A percentile compares a stretch with the other conserved stretches of the same genome.
Conservation (phyloP, 1,140 invertebrate species). For the Bombus picipes region DNA sequence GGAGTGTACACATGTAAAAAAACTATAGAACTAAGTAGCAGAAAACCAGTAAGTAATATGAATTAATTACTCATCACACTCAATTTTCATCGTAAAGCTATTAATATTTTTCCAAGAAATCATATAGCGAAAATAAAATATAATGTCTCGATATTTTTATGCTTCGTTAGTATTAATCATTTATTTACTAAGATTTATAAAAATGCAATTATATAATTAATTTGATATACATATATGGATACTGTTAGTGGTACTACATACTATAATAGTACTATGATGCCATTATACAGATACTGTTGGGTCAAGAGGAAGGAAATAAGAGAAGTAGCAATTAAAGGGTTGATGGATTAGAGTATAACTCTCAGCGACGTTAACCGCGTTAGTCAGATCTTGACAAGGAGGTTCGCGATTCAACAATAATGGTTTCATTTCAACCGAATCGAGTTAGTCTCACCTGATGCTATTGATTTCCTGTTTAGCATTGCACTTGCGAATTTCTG, state of each 20-base stretch:
- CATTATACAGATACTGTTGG: neutral
- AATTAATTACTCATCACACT: no score
- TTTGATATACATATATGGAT: neutral
- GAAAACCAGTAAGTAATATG: no score
- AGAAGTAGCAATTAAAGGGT: neutral
- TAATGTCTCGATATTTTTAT: no score
- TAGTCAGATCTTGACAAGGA: neutral
- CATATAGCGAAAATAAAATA: no score
- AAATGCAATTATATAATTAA: neutral
- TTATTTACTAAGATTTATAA: neutral
- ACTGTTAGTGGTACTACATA: neutral
- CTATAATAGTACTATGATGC: no score
- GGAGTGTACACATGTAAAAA: no score
- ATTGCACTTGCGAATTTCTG: neutral
- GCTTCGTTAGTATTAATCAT: no score
- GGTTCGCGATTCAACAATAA: constrained; percentile 15
- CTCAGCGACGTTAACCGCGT: constrained; percentile 51
- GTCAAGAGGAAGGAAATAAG: neutral
- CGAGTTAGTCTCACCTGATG: neutral
- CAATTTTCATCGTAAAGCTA: no score
- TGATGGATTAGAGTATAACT: constrained; percentile 47
- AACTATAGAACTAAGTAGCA: no score
- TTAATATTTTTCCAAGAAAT: no score
- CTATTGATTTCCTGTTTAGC: constrained; percentile 14
- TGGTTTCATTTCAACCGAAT: neutral